Percentiles rank a stretch among this genome's conserved stretches.
These are phyloP conservation scores for Sebastes jordani DNA, from an alignment of 2,797 vertebrate genomes.

Conservation along the genomic window DNA sequence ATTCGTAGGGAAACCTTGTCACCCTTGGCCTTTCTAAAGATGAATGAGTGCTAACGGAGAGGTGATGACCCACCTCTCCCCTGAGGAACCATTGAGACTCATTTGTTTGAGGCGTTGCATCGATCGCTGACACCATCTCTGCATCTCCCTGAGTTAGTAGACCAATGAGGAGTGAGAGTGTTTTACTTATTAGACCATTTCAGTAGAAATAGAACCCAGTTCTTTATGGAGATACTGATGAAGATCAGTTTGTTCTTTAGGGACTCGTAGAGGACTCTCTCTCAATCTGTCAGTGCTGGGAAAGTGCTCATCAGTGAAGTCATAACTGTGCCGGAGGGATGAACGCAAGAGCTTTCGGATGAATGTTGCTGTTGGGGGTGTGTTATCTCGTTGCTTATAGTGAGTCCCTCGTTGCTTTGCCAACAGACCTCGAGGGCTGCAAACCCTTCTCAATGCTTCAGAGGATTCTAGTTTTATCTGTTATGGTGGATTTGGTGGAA, in stretches of 20 bases:
- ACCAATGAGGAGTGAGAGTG: background rate
- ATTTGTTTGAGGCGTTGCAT: background rate
- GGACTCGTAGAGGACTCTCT: background rate
- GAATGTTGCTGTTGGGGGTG: background rate
- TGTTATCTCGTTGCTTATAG: background rate
- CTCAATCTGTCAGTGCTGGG: background rate
- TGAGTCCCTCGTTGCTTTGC: background rate
- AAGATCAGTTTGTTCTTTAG: background rate
- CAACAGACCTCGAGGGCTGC: background rate
- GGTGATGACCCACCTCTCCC: conserved; percentile 6
- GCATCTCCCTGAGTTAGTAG: background rate
- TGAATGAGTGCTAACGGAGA: background rate
- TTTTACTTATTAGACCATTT: conserved; percentile 11
- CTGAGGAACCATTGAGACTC: conserved; percentile 5
- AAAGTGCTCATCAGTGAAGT: background rate
- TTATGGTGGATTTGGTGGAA: background rate
- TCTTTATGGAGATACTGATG: conserved; percentile 16
- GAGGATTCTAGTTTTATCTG: background rate
- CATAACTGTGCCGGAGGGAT: background rate
- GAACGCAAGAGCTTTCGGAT: rapidly evolving
- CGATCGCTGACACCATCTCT: background rate
- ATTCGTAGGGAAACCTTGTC: background rate
- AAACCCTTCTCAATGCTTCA: background rate
- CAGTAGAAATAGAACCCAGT: background rate
- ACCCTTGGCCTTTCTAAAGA: background rate